Evolutionary conservation across 2,888 invertebrate genomes (phyloP), one percentile per base, ranked within the genome.

Genomic region (Dasysyrphus albostriatus): DNA sequence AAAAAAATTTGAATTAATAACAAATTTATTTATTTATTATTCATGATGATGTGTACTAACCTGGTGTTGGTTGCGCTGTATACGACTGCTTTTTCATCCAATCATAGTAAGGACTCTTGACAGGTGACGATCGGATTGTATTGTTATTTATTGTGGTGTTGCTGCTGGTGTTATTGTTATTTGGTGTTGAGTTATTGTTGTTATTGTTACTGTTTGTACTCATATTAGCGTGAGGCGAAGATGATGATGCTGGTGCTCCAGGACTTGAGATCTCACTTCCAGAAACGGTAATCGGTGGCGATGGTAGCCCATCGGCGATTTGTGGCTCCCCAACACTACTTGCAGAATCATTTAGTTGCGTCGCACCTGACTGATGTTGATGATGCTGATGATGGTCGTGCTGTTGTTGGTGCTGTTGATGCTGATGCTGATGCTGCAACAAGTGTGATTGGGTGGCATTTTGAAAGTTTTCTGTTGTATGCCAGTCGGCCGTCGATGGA

Each of bases 11-110:
- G 3, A 12, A 12, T 12, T 4, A 19, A 19, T 19, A 19, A 49
- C 2, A 49, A 49, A 49, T 49, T 19, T 3, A 49, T 49, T 16
- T 16, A 47, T 47, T 47, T 44, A 44, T 44, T 1, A 39, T 39
- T 39, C 5, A 47, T n/a, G n/a, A 44, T 0, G 3, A 47, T 3
- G 29, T 10, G 14, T 54, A 89, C 91, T 91, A 88, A 97, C 97
- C 97, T 93, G 97, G 97, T 93, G 96, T 97, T 3, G 96, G 96
- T 91, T 97, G 97, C 88, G 94, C 95, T 90, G 97, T 96, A 92
- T 97, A 97, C 70, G 96, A 95, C 0, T 96, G 96, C 92, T 97
- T 97, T 93, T 97, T 98, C 95, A 98, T 98, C 98, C 98, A 98
- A 90, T 97, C 97, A 92, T 95, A 98, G 77, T 90, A 92, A 91